These are phyloP conservation scores for Otolemur garnettii DNA, from an alignment of 2,113 vertebrate species.

Conservation along the genomic window DNA sequence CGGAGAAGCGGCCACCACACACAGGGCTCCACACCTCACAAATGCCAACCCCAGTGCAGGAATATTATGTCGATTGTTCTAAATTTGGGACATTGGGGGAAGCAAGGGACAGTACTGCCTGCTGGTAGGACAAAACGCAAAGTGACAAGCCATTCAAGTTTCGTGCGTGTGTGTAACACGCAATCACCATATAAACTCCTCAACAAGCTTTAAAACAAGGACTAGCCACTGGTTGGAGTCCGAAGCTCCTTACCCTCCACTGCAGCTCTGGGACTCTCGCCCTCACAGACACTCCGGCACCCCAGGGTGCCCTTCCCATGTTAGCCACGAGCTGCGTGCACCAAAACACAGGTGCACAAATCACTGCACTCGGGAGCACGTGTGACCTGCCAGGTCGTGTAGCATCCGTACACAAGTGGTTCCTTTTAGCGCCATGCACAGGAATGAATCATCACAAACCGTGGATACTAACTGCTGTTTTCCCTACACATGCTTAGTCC, in stretches of 20 bases:
- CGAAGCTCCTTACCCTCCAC: neutral
- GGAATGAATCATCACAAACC: neutral
- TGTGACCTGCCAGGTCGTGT: no score
- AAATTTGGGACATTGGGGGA: neutral
- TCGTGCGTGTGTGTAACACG: accelerated
- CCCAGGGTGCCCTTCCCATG: neutral
- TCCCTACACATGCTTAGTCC: neutral
- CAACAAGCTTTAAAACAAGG: neutral
- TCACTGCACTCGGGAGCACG: neutral
- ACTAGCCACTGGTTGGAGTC: neutral
- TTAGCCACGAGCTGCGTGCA: neutral
- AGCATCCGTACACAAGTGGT: neutral
- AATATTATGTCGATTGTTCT: accelerated
- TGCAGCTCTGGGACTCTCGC: neutral
- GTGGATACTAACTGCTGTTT: neutral
- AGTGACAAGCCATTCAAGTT: neutral
- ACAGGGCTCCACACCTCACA: accelerated
- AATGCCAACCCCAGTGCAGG: accelerated
- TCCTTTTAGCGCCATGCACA: neutral
- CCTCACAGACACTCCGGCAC: neutral
- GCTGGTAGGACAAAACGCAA: neutral
- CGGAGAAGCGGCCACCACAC: accelerated
- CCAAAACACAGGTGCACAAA: neutral
- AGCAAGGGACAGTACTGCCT: neutral
- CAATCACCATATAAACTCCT: neutral